Conservation (phyloP, 2,888 invertebrate genomes). For the Ametastegia equiseti region DNA sequence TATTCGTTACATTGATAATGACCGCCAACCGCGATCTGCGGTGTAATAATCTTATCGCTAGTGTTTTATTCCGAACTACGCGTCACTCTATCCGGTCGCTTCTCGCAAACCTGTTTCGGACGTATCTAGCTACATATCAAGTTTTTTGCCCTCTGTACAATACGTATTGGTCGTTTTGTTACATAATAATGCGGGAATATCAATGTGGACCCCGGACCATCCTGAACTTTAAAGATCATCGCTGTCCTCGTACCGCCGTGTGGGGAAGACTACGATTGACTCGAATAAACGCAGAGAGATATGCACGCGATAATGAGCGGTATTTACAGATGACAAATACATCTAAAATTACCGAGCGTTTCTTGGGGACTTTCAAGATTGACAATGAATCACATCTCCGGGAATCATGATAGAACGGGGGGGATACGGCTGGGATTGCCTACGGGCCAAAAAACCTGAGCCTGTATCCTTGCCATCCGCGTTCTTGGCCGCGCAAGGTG, state of each 20-base stretch:
- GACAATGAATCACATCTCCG: background rate
- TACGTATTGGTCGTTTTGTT: background rate
- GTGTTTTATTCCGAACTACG: background rate
- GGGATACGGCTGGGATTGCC: background rate
- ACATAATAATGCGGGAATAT: background rate
- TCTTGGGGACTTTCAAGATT: background rate
- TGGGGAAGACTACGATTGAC: no score
- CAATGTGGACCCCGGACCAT: no score
- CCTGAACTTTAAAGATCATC: no score
- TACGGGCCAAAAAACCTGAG: background rate
- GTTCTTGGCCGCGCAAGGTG: background rate
- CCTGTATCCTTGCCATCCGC: background rate
- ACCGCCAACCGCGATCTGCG: background rate
- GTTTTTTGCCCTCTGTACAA: background rate
- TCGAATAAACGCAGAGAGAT: no score
- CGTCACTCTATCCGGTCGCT: background rate
- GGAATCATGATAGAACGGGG: background rate
- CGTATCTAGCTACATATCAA: background rate
- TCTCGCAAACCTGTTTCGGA: background rate
- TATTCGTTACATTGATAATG: background rate
- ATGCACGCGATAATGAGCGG: background rate
- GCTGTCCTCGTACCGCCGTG: no score
- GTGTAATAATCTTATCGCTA: background rate
- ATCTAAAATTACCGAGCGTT: conserved; percentile 10
- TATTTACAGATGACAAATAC: background rate